These are phyloP conservation scores for Drosophila ezoana DNA, from an alignment of 2,888 invertebrate genomes.

Conservation along the genomic window DNA sequence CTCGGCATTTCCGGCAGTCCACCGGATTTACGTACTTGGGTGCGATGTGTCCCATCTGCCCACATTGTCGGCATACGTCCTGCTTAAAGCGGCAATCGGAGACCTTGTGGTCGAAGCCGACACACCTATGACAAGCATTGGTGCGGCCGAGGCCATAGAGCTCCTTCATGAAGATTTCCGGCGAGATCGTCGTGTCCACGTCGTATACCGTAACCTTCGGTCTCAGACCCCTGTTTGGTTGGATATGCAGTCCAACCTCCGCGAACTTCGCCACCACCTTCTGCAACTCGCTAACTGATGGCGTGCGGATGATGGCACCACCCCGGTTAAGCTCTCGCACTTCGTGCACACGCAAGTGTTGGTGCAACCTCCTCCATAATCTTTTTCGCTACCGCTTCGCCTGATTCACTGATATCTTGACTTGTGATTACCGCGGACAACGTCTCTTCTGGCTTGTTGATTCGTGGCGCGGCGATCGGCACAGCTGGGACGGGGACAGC, in stretches of 20 bases:
- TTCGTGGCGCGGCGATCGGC: too few species aligned
- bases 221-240: not conserved
- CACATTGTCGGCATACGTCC: too few species aligned
- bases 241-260: constrained; percentile 4
- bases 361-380: too few species aligned
- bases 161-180: constrained; percentile 32
- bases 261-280: constrained; percentile 31
- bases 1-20: constrained; percentile 38
- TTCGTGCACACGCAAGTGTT: too few species aligned
- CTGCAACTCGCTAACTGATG: constrained; percentile 22
- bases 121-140: constrained; percentile 3
- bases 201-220: constrained; percentile 17
- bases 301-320: constrained; percentile 38
- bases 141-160: constrained; percentile 29
- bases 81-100: too few species aligned
- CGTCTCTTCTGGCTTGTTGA: too few species aligned
- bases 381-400: too few species aligned
- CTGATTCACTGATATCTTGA: too few species aligned
- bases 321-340: constrained; percentile 19
- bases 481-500: too few species aligned
- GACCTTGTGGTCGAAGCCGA: too few species aligned
- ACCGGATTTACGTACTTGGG: not conserved
- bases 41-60: too few species aligned
- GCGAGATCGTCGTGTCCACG: constrained; percentile 17
- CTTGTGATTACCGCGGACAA: too few species aligned